A percentile compares a stretch with the other conserved stretches of the same genome.
These are phyloP conservation scores for Stenodema calcarata DNA, from an alignment of 2,888 invertebrate species.

Conservation along the genomic window DNA sequence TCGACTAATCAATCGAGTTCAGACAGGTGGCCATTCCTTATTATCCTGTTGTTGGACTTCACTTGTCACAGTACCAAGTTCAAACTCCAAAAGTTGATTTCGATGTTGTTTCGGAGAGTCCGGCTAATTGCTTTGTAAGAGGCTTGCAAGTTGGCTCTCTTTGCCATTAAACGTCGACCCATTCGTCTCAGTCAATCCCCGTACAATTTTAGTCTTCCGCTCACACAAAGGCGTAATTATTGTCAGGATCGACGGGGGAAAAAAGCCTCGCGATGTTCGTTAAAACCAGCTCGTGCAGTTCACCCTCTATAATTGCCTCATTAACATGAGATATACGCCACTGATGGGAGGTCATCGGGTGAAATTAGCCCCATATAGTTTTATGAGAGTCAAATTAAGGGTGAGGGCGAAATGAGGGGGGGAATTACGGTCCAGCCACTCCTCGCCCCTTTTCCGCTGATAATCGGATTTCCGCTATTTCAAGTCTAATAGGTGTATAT, in stretches of 20 bases:
- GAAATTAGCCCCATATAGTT: conserved; percentile 31
- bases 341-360: conserved; percentile 6
- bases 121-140: background rate
- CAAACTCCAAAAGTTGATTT: too few species aligned
- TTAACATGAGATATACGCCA: conserved; percentile 22
- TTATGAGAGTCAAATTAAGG: conserved; percentile 5
- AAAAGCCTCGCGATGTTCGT: background rate
- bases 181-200: background rate
- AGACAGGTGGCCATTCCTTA: too few species aligned
- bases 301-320: conserved; percentile 20
- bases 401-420: background rate
- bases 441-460: background rate
- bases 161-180: background rate
- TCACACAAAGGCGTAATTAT: background rate
- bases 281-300: conserved; percentile 1
- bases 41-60: too few species aligned
- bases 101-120: too few species aligned
- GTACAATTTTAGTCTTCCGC: background rate
- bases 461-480: background rate
- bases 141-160: too few species aligned
- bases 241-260: background rate
- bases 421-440: background rate
- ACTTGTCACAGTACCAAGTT: too few species aligned
- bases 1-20: too few species aligned
- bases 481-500: background rate